Base-by-base conservation (phyloP, 2,113 vertebrate genomes). In the Lathamus discolor region DNA sequence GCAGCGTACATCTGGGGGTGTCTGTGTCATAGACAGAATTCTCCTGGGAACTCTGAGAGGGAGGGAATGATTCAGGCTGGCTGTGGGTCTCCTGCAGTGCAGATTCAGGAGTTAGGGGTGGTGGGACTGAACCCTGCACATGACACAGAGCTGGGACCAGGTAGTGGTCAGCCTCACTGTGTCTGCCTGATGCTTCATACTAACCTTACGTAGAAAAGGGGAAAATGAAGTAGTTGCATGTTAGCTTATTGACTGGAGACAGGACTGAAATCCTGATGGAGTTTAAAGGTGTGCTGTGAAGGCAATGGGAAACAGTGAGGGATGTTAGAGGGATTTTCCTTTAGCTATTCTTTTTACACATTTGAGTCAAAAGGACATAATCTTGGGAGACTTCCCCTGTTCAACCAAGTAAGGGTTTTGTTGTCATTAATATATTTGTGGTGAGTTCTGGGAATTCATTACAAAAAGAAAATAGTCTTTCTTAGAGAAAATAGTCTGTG, bases 41-140 rank as follows among this genome's bases (percentile, higher is more conserved):
- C 6, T 81, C 17, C 39, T 46, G 10, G 20, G 39, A 86, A 9
- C 33, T 18, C 39, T 68, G 57, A 73, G 52, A 55, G 35, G 3
- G 2, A 1, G 11, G 35, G 9, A 61, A 33, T 24, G 7, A 51
- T 55, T 39, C 0, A 0, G 7, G 22, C 19, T 74, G 31, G 7
- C 28, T 61, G 24, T 17, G 31, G 49, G n/a, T 19, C 27, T 73
- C 37, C n/a, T 33, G 15, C 0, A 0, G 25, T 35, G 11, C 18
- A 39, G 39, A 39, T 25, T 49, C 17, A 33, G 24, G 23, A 52
- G 23, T 15, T 35, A 37, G 3, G 17, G 18, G 49, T 29, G 35
- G 14, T 46, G 55, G 20, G 28, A 33, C 59, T 27, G 35, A 86
- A 17, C 23, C 17, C 22, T 39, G 20, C n/a, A 35, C 27, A 11